Percentiles rank a stretch among this genome's conserved stretches.
These are phyloP conservation scores for Chrosomus eos DNA, from an alignment of 2,797 vertebrate genomes.

Conservation along the genomic window DNA sequence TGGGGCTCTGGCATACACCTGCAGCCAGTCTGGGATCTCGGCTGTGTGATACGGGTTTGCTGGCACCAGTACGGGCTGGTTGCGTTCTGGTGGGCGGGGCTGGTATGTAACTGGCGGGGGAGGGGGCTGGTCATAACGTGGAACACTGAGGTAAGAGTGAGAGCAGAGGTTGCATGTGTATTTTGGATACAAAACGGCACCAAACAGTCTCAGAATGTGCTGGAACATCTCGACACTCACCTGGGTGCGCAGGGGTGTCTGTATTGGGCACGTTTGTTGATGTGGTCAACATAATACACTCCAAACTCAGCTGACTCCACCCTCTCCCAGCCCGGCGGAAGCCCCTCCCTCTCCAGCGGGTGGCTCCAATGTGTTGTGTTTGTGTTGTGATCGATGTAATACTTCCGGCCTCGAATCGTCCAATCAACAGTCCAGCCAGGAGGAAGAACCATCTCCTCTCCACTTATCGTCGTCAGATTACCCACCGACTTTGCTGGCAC, in stretches of 20 bases:
- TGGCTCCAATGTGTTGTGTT: slow-evolving; percentile 99
- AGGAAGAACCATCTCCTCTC: slow-evolving; percentile 91
- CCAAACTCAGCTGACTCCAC: slow-evolving; percentile 95
- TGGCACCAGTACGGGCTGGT: slow-evolving; percentile 91
- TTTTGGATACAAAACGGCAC: neutral
- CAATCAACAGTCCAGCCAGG: slow-evolving; percentile 97
- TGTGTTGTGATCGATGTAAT: slow-evolving; percentile 98
- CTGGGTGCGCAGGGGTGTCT: slow-evolving; percentile 97
- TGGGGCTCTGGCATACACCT: slow-evolving; percentile 96
- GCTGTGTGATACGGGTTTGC: slow-evolving; percentile 98
- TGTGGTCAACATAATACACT: slow-evolving; percentile 96
- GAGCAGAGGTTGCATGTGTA: neutral
- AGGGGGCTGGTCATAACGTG: slow-evolving; percentile 93
- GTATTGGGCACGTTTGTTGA: slow-evolving; percentile 96
- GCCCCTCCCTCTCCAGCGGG: slow-evolving; percentile 93
- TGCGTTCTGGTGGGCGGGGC: slow-evolving; percentile 86
- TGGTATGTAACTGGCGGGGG: slow-evolving; percentile 93
- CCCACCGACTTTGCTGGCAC: slow-evolving; percentile 96
- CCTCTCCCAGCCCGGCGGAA: slow-evolving; percentile 96
- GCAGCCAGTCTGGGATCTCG: slow-evolving; percentile 98
- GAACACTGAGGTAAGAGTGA: slow-evolving; percentile 80
- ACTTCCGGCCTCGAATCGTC: slow-evolving; percentile 97
- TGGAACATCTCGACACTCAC: slow-evolving; percentile 66
- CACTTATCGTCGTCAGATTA: slow-evolving; percentile 90
- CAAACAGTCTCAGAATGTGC: neutral